Percentiles rank a stretch among this genome's conserved stretches.
phyloP scores from a whole-genome alignment of 2,888 invertebrate genomes.

The Amiota communis region DNA sequence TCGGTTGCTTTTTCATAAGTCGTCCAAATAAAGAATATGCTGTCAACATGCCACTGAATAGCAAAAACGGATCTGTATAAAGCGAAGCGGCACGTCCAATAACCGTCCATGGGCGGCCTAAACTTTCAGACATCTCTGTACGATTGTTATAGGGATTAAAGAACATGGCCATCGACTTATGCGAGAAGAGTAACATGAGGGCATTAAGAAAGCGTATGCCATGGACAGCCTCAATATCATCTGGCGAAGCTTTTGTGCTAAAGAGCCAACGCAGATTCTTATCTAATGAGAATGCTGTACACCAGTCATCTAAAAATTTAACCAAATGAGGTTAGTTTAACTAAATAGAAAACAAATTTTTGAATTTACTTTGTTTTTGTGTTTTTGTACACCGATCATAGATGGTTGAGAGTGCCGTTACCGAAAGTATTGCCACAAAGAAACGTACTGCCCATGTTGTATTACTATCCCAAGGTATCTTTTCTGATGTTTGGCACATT shows the following conservation, averaged over 20 bases:
- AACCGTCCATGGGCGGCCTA: conserved; percentile 80
- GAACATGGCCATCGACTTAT: conserved; percentile 82
- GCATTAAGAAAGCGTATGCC: conserved; percentile 81
- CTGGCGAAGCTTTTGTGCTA: conserved; percentile 73
- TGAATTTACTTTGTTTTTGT: conserved; percentile 64
- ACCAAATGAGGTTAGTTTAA: background rate
- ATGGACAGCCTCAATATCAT: conserved; percentile 79
- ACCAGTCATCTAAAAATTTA: conserved; percentile 72
- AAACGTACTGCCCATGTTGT: conserved; percentile 75
- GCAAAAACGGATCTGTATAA: conserved; percentile 82
- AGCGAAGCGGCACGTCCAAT: conserved; percentile 80
- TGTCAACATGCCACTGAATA: conserved; percentile 80
- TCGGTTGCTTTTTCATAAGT: conserved; percentile 75
- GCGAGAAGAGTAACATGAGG: conserved; percentile 77
- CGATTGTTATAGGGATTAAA: conserved; percentile 80
- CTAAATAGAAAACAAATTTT: conserved; percentile 15
- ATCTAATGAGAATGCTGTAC: conserved; percentile 78
- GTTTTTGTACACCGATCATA: conserved; percentile 65
- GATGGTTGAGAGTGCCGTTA: conserved; percentile 69
- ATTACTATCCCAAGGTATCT: conserved; percentile 72
- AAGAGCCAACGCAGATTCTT: conserved; percentile 77
- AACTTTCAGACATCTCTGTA: conserved; percentile 78
- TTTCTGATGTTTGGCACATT: conserved; percentile 77
- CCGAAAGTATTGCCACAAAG: conserved; percentile 72
- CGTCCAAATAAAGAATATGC: conserved; percentile 78